Conservation (phyloP, 2,797 vertebrate species). For the Meda fulgida region DNA sequence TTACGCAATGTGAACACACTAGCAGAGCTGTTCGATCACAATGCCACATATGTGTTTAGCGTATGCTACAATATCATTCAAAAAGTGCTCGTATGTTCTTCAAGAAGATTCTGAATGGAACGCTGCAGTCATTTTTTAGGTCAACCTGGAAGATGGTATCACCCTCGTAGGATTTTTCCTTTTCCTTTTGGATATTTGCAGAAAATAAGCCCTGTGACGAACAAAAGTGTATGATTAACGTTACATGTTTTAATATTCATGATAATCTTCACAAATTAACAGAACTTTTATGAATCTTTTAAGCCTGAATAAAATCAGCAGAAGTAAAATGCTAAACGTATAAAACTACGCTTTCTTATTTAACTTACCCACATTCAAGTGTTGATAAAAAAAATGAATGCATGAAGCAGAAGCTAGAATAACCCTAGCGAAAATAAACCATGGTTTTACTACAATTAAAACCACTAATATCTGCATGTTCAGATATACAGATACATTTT, state of each 20-base stretch:
- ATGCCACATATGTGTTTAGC: background rate
- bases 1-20: constrained; percentile 21
- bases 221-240: background rate
- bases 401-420: no score
- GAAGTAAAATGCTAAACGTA: background rate
- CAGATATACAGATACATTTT: no score
- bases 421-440: no score
- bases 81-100: background rate
- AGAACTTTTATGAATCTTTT: background rate
- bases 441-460: no score
- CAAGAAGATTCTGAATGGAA: background rate
- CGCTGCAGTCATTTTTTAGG: background rate
- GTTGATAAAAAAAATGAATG: background rate
- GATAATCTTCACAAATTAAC: background rate
- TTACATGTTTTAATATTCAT: background rate
- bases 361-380: background rate
- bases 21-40: constrained; percentile 7
- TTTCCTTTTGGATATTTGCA: background rate
- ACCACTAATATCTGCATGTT: no score
- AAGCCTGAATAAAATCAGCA: background rate
- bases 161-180: background rate
- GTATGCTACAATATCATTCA: no score
- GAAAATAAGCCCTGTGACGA: background rate
- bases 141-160: background rate
- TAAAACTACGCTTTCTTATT: no score